phyloP scores from a whole-genome alignment of 2,113 vertebrate species.

The Piprites chloris region DNA sequence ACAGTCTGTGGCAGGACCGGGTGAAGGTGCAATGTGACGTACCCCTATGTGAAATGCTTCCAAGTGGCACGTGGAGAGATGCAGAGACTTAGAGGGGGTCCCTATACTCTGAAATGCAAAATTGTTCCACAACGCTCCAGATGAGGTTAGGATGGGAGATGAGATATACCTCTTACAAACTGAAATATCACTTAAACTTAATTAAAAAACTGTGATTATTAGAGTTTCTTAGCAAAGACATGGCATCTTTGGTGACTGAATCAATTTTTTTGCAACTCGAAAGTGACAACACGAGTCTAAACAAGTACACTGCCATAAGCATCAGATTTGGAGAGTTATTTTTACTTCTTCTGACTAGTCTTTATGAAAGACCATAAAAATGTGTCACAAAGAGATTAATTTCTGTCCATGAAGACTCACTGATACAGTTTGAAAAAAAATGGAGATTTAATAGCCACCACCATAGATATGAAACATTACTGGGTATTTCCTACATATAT shows the following conservation, averaged over 20 bases:
- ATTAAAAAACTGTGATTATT: neutral
- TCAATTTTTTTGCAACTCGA: neutral
- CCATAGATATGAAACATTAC: neutral
- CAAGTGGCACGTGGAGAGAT: neutral
- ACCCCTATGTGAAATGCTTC: neutral
- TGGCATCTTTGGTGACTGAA: neutral
- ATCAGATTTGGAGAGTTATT: neutral
- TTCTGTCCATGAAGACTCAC: neutral
- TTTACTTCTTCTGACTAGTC: neutral
- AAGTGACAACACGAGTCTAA: rapidly evolving
- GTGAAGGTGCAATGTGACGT: rapidly evolving
- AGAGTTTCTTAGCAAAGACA: neutral
- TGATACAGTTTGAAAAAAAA: neutral
- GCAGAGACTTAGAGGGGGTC: neutral
- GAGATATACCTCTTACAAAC: neutral
- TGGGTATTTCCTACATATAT: neutral
- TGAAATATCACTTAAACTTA: neutral
- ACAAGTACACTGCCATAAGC: neutral
- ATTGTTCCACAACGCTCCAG: rapidly evolving
- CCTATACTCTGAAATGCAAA: neutral
- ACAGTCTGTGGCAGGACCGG: rapidly evolving
- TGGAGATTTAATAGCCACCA: neutral
- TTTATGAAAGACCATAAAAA: neutral
- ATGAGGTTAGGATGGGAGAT: neutral
- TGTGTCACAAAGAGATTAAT: neutral